Base-by-base conservation (phyloP, 37 sponge, comb jelly and placozoan genomes). In the Sycon ciliatum region DNA sequence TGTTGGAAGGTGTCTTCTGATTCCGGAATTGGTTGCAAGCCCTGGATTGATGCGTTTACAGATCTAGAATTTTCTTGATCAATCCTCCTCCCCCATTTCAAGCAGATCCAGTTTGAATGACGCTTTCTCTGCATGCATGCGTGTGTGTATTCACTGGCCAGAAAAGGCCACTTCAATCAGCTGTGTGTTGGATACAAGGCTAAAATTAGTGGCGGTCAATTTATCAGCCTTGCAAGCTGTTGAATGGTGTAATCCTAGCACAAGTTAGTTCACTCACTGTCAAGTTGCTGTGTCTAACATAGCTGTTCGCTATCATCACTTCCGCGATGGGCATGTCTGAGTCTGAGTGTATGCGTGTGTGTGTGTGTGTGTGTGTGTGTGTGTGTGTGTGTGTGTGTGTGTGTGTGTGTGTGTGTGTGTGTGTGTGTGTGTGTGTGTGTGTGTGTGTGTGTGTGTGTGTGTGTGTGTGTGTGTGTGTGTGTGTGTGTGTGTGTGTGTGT, bases 401-500 rank as follows among this genome's bases (percentile, higher is more conserved):
- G 49, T 42, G 49, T 42, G 13, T 42, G 49, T 42, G 49, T 42
- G 49, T 42, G 34, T 65, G 4, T 28, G 5, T 65, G 67, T 28
- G 5, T 55, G 56, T 56, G 7, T 57, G 22, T 3, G 4, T n/a
- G 34, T 71, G 6, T 56, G 13, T 22, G 32, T 72, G 26, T 57
- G 57, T 2, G 57, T 22, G 5, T 57, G 32, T 9, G 33, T 57
- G 5, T 75, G 66, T 65, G 30, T 65, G 52, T 64, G 65, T 64
- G 65, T 64, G 76, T 65, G 20, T 30, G 66, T 65, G 65, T 64
- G 27, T 64, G 1, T 68, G 76, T 32, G 36, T 36, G 75, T 2
- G 36, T 34, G 46, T 64, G 65, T 36, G 39, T 63, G 46, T 65
- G 65, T 75, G 76, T 63, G 76, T 75, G 65, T 75, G 65, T 75